These are phyloP conservation scores for Aphidius ervi DNA, from an alignment of 1,140 invertebrate genomes.

Conservation along the genomic window DNA sequence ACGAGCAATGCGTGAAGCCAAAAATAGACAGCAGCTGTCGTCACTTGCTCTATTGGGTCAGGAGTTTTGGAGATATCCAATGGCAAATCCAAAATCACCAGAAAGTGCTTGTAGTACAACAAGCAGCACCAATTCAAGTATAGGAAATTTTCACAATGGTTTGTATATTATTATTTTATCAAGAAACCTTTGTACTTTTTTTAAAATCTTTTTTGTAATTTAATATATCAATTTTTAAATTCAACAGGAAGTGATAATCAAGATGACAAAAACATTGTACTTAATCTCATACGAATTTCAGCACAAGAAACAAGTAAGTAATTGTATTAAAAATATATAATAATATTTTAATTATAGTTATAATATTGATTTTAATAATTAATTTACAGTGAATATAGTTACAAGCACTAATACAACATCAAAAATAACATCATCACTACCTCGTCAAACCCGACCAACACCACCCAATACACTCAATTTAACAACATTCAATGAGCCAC, in stretches of 20 bases:
- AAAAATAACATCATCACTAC: slow-evolving; percentile 42
- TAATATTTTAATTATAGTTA: no score
- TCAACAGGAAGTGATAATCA: slow-evolving; percentile 45
- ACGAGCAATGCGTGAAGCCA: slow-evolving; percentile 75
- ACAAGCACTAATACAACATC: slow-evolving; percentile 39
- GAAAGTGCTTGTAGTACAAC: slow-evolving; percentile 44
- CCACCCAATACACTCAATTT: slow-evolving; percentile 79
- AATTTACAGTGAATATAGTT: slow-evolving; percentile 32
- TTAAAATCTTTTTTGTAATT: slow-evolving; percentile 9
- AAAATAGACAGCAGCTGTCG: slow-evolving; percentile 82
- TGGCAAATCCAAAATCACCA: slow-evolving; percentile 64
- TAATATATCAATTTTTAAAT: slow-evolving; percentile 15
- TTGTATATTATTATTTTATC: neutral
- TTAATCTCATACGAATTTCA: slow-evolving; percentile 70
- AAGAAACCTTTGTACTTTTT: slow-evolving; percentile 14
- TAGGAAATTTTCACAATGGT: slow-evolving; percentile 43
- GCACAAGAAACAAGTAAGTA: slow-evolving; percentile 40
- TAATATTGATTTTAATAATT: slow-evolving; percentile 8
- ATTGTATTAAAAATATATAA: no score
- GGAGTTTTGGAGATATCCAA: slow-evolving; percentile 87
- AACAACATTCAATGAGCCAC: slow-evolving; percentile 50
- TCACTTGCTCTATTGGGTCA: slow-evolving; percentile 88
- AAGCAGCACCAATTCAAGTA: slow-evolving; percentile 44
- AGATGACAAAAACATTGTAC: slow-evolving; percentile 60
- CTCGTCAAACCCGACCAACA: slow-evolving; percentile 67